Evolutionary conservation across 2,888 invertebrate species (phyloP).

Genomic region (Seira sanloemensis): DNA sequence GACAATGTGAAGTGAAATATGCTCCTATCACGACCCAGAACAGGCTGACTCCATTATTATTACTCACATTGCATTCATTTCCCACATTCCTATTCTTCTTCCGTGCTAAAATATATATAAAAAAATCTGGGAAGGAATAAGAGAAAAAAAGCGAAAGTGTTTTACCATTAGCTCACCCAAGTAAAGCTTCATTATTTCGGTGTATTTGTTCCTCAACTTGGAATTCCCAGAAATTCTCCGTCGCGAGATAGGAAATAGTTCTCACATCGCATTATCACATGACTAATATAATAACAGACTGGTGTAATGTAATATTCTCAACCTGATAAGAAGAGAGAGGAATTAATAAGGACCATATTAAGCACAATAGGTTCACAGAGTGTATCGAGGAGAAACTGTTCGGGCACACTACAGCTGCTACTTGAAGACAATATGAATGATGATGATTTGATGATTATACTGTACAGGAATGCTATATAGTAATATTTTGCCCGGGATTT

Average conservation of each 20-base stretch:
- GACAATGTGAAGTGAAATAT: conserved; percentile 56
- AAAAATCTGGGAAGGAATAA: background rate
- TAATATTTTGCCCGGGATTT: background rate
- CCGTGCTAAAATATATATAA: background rate
- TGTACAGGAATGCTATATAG: background rate
- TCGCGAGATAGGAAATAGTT: background rate
- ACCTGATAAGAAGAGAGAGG: conserved; percentile 37
- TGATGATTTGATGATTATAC: conserved; percentile 47
- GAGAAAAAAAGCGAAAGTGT: background rate
- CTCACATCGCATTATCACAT: conserved; percentile 3
- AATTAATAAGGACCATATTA: conserved; percentile 36
- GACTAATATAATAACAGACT: conserved; percentile 36
- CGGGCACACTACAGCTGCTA: background rate
- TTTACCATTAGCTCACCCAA: background rate
- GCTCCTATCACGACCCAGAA: conserved; percentile 41
- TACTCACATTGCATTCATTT: conserved; percentile 49
- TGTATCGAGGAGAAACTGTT: background rate
- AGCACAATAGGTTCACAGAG: too few species aligned
- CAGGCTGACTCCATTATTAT: conserved; percentile 54
- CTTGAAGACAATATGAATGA: conserved; percentile 21
- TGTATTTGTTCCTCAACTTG: background rate
- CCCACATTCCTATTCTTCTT: background rate
- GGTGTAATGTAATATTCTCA: conserved; percentile 32
- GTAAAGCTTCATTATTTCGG: background rate
- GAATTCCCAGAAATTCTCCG: background rate